Conservation (phyloP, 2,113 vertebrate genomes). For the Carettochelys insculpta region DNA sequence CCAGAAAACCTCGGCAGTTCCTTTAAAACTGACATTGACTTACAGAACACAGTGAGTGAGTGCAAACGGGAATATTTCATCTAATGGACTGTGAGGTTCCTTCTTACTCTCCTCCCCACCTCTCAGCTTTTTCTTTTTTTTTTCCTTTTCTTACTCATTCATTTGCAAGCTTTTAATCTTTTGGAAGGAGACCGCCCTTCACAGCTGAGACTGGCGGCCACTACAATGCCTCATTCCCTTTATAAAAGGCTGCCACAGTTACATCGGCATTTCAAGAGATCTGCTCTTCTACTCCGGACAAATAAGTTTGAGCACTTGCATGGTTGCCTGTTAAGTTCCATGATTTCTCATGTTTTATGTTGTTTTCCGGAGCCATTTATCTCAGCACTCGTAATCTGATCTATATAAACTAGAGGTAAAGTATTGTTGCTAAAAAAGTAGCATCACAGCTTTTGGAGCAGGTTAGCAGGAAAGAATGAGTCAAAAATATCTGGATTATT, state of each 20-base stretch:
- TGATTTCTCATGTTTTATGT: constrained; percentile 32
- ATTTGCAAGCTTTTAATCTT: constrained; percentile 19
- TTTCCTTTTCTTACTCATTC: constrained; percentile 2
- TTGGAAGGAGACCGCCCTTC: constrained; percentile 34
- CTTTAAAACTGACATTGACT: constrained; percentile 91
- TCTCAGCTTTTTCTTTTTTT: constrained; percentile 21
- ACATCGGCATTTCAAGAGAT: constrained; percentile 42
- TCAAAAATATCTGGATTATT: constrained; percentile 29
- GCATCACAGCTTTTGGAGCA: constrained; percentile 56
- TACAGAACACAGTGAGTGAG: constrained; percentile 90
- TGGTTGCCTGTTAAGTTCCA: constrained; percentile 39
- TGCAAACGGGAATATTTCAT: constrained; percentile 98
- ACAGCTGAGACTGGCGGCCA: constrained; percentile 56
- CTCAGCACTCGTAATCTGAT: constrained; percentile 43
- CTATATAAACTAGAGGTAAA: constrained; percentile 48
- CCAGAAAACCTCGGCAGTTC: constrained; percentile 85
- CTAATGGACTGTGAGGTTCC: constrained; percentile 76
- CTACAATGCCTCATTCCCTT: constrained; percentile 55
- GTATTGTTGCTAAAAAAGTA: constrained; percentile 33
- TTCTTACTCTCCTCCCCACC: constrained; percentile 33
- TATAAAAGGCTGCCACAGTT: constrained; percentile 26
- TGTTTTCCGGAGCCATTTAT: constrained; percentile 24
- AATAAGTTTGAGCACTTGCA: constrained; percentile 32
- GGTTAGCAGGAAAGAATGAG: constrained; percentile 56
- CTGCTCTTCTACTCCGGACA: constrained; percentile 12